A percentile compares a stretch with the other conserved stretches of the same genome.
Conservation (phyloP, 2,888 invertebrate species). For the Pogonocherus hispidulus region DNA sequence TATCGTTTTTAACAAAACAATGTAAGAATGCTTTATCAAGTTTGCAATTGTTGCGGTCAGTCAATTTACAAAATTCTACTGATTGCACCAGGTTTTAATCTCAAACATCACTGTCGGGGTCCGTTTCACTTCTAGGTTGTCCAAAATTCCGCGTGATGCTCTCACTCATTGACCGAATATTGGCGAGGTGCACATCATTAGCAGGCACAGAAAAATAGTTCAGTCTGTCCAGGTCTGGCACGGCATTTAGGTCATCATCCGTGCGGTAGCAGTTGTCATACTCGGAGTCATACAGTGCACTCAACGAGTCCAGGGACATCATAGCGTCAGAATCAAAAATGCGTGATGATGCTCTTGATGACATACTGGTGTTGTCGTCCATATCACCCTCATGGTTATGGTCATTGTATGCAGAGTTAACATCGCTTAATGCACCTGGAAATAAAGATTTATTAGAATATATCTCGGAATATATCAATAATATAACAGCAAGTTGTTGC, state of each 20-base stretch:
- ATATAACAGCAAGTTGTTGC: too few species aligned
- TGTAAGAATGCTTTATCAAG: too few species aligned
- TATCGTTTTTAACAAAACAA: too few species aligned
- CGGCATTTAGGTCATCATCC: conserved; percentile 68
- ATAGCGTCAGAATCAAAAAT: conserved; percentile 84
- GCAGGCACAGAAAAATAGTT: conserved; percentile 69
- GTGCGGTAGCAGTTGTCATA: conserved; percentile 77
- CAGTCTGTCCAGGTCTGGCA: conserved; percentile 67
- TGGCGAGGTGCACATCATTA: conserved; percentile 77
- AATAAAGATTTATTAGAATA: neutral
- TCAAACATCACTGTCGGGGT: conserved; percentile 78
- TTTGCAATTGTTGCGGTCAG: too few species aligned
- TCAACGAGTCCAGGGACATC: conserved; percentile 83
- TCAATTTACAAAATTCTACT: too few species aligned
- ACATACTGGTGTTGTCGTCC: conserved; percentile 82
- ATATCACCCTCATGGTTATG: conserved; percentile 71
- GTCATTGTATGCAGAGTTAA: conserved; percentile 85
- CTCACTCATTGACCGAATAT: conserved; percentile 82
- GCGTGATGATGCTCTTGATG: conserved; percentile 86
- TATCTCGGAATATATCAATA: too few species aligned
- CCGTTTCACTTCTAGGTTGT: conserved; percentile 77
- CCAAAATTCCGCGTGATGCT: conserved; percentile 84
- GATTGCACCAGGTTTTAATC: neutral
- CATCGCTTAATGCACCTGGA: conserved; percentile 83
- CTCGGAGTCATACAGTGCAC: conserved; percentile 86